A percentile compares a stretch with the other conserved stretches of the same genome.
These are phyloP conservation scores for Pristionchus fissidentatus DNA, from an alignment of 2,888 invertebrate genomes.

Conservation along the genomic window DNA sequence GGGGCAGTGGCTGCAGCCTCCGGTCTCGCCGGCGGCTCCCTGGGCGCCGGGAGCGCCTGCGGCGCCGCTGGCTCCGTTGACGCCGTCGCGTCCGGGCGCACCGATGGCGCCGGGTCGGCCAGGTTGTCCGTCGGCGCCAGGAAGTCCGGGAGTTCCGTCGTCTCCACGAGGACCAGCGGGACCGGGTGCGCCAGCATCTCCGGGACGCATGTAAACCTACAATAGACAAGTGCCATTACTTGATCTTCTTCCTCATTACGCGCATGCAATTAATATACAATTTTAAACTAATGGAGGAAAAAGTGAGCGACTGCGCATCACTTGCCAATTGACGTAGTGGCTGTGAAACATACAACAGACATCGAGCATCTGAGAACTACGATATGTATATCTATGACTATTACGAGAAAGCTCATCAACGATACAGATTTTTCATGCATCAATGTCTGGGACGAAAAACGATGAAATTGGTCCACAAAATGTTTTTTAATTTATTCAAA, in stretches of 20 bases:
- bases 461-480: too few relatives aligned
- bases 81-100: constrained; percentile 50
- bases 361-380: too few relatives aligned
- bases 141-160: constrained; percentile 34
- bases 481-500: too few relatives aligned
- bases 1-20: constrained; percentile 42
- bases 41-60: background rate
- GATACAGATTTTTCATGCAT: too few relatives aligned
- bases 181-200: constrained; percentile 50
- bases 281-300: too few relatives aligned
- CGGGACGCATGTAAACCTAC: constrained; percentile 19
- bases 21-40: constrained; percentile 24
- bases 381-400: too few relatives aligned
- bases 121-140: constrained; percentile 19
- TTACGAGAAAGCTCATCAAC: too few relatives aligned
- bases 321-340: too few relatives aligned
- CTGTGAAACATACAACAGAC: too few relatives aligned
- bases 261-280: too few relatives aligned
- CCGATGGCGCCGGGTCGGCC: constrained; percentile 28
- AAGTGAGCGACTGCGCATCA: too few relatives aligned
- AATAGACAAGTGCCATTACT: background rate
- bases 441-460: too few relatives aligned
- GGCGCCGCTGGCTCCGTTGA: constrained; percentile 52
- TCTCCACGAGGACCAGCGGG: constrained; percentile 41
- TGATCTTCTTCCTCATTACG: background rate